These are phyloP conservation scores for Lepus europaeus DNA, from an alignment of 2,113 vertebrate genomes.

Conservation along the genomic window DNA sequence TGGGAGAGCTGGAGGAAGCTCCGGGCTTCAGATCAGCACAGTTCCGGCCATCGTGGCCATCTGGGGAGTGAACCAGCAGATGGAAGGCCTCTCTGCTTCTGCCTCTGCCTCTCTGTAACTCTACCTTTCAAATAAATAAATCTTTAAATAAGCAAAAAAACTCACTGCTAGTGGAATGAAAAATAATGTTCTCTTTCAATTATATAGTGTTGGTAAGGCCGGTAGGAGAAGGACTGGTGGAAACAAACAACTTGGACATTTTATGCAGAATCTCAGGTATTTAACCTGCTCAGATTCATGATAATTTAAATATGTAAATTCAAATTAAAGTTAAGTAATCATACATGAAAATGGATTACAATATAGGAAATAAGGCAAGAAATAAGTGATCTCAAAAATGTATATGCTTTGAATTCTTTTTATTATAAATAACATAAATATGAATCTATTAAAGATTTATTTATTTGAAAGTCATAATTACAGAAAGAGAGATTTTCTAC, in stretches of 20 bases:
- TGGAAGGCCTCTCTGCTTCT: no score
- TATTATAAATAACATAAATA: conserved; percentile 6
- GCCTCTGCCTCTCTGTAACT: no score
- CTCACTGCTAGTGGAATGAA: background rate
- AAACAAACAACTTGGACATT: background rate
- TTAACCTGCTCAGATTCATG: background rate
- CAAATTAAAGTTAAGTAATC: background rate
- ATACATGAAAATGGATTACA: background rate
- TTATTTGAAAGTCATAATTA: no score
- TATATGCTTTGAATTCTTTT: background rate
- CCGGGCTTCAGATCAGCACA: no score
- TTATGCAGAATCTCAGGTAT: background rate
- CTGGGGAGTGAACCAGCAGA: no score
- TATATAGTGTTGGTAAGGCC: background rate
- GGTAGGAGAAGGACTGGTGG: no score
- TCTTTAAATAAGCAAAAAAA: background rate
- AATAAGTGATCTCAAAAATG: background rate
- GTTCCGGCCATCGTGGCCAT: no score
- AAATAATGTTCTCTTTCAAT: background rate
- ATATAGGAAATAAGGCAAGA: background rate
- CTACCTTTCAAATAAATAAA: no score
- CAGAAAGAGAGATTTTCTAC: no score
- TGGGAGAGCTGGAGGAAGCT: no score
- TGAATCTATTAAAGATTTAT: no score
- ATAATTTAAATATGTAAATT: background rate